Conservation (phyloP, 2,888 invertebrate genomes). For the Oscheius sp. region DNA sequence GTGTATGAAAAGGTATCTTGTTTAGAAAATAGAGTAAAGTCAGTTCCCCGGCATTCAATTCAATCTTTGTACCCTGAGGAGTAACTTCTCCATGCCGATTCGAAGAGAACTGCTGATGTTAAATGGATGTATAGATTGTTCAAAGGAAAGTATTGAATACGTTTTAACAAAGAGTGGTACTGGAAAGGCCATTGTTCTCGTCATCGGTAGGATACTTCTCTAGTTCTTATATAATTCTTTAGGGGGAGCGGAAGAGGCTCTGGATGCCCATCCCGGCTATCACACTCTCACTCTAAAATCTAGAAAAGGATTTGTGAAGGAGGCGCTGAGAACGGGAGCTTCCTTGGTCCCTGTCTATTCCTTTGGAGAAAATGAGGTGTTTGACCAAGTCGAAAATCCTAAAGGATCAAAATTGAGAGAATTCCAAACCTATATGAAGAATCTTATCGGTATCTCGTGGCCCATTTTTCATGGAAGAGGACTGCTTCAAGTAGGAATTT, state of each 20-base stretch:
- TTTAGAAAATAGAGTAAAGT: not conserved
- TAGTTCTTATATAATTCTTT: slow-evolving; percentile 28
- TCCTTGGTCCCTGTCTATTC: slow-evolving; percentile 72
- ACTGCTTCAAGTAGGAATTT: slow-evolving; percentile 82
- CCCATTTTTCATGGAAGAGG: slow-evolving; percentile 62
- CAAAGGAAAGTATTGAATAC: slow-evolving; percentile 46
- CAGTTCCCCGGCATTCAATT: slow-evolving; percentile 37
- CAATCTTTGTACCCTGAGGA: slow-evolving; percentile 43
- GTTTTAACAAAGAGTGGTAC: slow-evolving; percentile 36
- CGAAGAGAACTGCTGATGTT: slow-evolving; percentile 71
- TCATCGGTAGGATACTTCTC: slow-evolving; percentile 29
- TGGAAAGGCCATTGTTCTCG: slow-evolving; percentile 45
- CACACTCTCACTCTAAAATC: slow-evolving; percentile 49
- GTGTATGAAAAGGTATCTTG: slow-evolving; percentile 68
- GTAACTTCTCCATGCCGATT: slow-evolving; percentile 43
- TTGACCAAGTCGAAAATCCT: slow-evolving; percentile 53
- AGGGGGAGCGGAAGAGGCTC: slow-evolving; percentile 59
- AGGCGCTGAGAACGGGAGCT: slow-evolving; percentile 64
- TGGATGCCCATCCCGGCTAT: slow-evolving; percentile 56
- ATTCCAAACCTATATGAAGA: slow-evolving; percentile 63
- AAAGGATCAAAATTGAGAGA: slow-evolving; percentile 52
- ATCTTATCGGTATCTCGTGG: slow-evolving; percentile 71
- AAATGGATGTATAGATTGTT: slow-evolving; percentile 45
- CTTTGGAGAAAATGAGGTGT: slow-evolving; percentile 73
- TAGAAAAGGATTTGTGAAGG: slow-evolving; percentile 51